Evolutionary conservation across 2,797 vertebrate genomes (phyloP).

Genomic region (Acomys russatus): DNA sequence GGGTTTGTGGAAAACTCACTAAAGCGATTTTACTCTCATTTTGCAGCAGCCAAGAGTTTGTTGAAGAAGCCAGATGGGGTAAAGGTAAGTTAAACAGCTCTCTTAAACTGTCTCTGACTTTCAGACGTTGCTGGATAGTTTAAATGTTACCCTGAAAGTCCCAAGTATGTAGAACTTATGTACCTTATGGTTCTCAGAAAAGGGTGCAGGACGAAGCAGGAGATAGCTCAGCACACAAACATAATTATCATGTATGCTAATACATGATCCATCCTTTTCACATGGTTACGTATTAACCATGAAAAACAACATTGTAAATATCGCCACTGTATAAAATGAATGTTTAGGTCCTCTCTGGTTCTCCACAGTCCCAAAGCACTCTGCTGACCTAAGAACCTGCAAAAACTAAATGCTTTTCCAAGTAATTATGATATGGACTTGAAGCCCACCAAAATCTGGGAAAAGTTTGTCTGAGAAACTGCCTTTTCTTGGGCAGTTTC

Average conservation of each 20-base stretch:
- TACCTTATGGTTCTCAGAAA: background rate
- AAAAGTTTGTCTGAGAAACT: background rate
- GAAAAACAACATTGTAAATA: background rate
- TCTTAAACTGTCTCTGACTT: slow-evolving; percentile 39
- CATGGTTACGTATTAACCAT: slow-evolving; percentile 11
- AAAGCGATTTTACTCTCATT: slow-evolving; percentile 80
- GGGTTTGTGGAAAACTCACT: slow-evolving; percentile 35
- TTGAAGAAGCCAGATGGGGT: slow-evolving; percentile 98
- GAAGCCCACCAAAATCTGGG: background rate
- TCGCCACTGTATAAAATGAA: background rate
- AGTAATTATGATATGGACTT: slow-evolving; percentile 16
- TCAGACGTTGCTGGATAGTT: background rate
- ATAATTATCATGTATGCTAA: background rate
- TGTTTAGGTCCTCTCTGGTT: background rate
- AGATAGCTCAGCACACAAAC: background rate
- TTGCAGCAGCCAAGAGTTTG: slow-evolving; percentile 98
- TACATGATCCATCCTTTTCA: background rate
- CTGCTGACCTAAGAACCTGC: background rate
- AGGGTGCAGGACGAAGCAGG: background rate
- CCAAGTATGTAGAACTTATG: background rate
- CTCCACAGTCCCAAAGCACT: background rate
- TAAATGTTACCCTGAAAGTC: background rate
- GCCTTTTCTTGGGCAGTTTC: slow-evolving; percentile 70
- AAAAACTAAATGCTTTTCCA: slow-evolving; percentile 15
- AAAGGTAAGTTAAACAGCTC: slow-evolving; percentile 92